Conservation (phyloP, 2,797 vertebrate species). For the Protonibea diacanthus region DNA sequence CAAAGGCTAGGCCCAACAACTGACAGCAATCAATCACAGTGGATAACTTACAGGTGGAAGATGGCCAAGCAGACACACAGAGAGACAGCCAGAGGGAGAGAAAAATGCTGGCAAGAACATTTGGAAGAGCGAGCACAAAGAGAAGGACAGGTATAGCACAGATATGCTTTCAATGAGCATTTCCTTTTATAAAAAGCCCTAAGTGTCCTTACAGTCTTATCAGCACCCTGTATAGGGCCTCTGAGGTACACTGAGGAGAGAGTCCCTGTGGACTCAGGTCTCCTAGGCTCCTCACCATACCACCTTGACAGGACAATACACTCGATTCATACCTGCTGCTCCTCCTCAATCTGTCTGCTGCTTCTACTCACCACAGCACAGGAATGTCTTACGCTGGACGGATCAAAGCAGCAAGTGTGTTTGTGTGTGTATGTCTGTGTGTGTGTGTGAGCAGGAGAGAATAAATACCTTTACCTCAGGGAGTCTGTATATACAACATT, state of each 20-base stretch:
- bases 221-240: conserved; percentile 54
- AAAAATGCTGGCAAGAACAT: conserved; percentile 15
- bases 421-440: conserved; percentile 12
- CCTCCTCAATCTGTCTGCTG: conserved; percentile 61
- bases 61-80: conserved; percentile 5
- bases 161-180: conserved; percentile 56
- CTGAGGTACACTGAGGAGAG: conserved; percentile 51
- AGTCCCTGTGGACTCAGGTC: conserved; percentile 65
- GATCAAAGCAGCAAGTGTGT: conserved; percentile 69
- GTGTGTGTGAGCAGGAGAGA: conserved; percentile 7
- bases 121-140: conserved; percentile 4
- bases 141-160: conserved; percentile 28
- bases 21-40: conserved; percentile 37
- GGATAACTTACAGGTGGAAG: conserved; percentile 19
- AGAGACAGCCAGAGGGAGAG: conserved; percentile 1
- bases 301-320: conserved; percentile 72
- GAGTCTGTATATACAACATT: conserved; percentile 33
- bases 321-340: conserved; percentile 69
- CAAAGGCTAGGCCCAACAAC: conserved; percentile 16
- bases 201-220: conserved; percentile 46
- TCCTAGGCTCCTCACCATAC: conserved; percentile 57
- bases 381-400: conserved; percentile 71
- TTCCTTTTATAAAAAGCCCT: conserved; percentile 36
- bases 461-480: neutral
- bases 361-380: conserved; percentile 63